Percentiles rank a stretch among this genome's conserved stretches.
Conservation (phyloP, 2,888 invertebrate genomes). For the Drosophila neonasuta region DNA sequence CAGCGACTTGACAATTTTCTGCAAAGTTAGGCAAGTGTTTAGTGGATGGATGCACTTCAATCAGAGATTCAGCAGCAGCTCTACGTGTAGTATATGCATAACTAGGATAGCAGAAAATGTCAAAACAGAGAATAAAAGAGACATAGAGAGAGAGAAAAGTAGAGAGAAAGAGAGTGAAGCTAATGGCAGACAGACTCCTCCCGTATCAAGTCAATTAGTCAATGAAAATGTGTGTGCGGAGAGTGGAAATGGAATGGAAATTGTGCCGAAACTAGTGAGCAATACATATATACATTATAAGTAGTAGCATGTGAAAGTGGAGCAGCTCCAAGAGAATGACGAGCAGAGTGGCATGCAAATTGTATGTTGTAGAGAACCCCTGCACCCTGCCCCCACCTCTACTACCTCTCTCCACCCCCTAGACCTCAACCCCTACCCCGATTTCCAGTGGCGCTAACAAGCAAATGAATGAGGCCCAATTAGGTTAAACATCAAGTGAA, state of each 20-base stretch:
- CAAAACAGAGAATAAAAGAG: constrained; percentile 15
- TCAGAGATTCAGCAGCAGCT: constrained; percentile 22
- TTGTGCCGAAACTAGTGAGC: constrained; percentile 50
- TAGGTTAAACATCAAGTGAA: constrained; percentile 75
- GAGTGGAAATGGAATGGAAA: constrained; percentile 33
- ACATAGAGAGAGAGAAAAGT: not conserved
- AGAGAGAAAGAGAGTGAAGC: constrained; percentile 8
- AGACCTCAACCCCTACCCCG: not conserved
- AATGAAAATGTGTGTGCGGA: constrained; percentile 40
- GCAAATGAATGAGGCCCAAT: constrained; percentile 74
- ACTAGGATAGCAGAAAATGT: constrained; percentile 25
- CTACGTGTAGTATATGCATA: constrained; percentile 14
- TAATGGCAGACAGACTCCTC: constrained; percentile 5
- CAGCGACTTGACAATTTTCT: constrained; percentile 82
- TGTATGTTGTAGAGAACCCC: constrained; percentile 39
- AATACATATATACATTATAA: constrained; percentile 2
- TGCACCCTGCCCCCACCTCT: constrained; percentile 7
- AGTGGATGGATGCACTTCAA: constrained; percentile 40
- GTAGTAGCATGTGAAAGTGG: constrained; percentile 55
- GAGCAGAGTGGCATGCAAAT: constrained; percentile 63
- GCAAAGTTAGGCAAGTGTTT: constrained; percentile 57
- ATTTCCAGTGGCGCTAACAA: constrained; percentile 50
- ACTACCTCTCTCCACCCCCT: not conserved
- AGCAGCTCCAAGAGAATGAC: constrained; percentile 47
- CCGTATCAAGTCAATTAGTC: constrained; percentile 39